Percentiles rank a stretch among this genome's conserved stretches.
Conservation (phyloP, 2,113 vertebrate species). For the Kryptolebias marmoratus region DNA sequence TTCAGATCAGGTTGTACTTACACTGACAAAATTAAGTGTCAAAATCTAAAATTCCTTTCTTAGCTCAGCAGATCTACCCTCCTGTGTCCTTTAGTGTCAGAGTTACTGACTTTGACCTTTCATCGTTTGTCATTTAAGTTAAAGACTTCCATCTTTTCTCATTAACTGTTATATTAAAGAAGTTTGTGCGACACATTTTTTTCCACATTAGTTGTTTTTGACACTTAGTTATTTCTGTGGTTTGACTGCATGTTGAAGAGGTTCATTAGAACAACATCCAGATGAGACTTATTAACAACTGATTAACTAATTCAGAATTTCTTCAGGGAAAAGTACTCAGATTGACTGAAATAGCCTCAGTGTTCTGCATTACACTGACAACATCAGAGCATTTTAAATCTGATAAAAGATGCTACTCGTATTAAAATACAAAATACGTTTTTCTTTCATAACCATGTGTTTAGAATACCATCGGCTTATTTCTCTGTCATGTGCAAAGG, state of each 20-base stretch:
- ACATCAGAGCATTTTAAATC: slow-evolving; percentile 49
- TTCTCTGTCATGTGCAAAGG: background rate
- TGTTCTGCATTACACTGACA: slow-evolving; percentile 30
- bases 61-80: background rate
- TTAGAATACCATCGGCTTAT: slow-evolving; percentile 18
- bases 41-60: background rate
- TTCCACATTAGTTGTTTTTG: slow-evolving; percentile 4
- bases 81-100: background rate
- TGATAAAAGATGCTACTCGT: slow-evolving; percentile 8
- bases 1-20: background rate
- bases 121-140: background rate
- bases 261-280: slow-evolving; percentile 26
- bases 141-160: slow-evolving; percentile 15
- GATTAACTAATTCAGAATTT: slow-evolving; percentile 46
- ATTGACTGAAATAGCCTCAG: slow-evolving; percentile 23
- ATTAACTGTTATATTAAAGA: background rate
- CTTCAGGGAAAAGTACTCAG: slow-evolving; percentile 44
- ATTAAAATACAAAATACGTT: slow-evolving; percentile 1
- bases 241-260: slow-evolving; percentile 33
- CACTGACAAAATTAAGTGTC: slow-evolving; percentile 2
- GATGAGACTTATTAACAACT: slow-evolving; percentile 43
- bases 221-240: slow-evolving; percentile 21
- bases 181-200: slow-evolving; percentile 9
- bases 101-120: slow-evolving; percentile 7
- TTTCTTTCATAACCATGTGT: slow-evolving; percentile 11